Evolutionary conservation across 1,140 invertebrate genomes (phyloP).

Genomic region (Sycophaga agraensis): DNA sequence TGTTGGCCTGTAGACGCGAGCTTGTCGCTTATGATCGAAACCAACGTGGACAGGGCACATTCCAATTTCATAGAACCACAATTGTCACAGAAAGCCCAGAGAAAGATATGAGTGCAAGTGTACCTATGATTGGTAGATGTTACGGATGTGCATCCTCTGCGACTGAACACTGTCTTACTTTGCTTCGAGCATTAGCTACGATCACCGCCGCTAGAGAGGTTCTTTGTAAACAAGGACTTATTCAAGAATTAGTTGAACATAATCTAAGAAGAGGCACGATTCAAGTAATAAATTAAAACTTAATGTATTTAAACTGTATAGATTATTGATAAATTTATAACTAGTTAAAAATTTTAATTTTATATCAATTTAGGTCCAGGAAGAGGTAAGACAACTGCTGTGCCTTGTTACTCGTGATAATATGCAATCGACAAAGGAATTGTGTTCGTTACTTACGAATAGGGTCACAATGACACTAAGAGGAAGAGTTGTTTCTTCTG

Average conservation of each 20-base stretch:
- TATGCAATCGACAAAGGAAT: conserved; percentile 79
- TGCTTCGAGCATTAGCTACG: conserved; percentile 88
- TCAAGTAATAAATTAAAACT: conserved; percentile 46
- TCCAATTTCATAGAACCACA: conserved; percentile 22
- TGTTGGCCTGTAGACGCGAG: conserved; percentile 85
- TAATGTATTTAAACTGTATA: background rate
- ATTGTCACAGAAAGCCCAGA: background rate
- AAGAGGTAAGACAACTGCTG: conserved; percentile 83
- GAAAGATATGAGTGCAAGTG: conserved; percentile 22
- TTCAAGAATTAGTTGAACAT: conserved; percentile 87
- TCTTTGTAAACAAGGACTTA: conserved; percentile 83
- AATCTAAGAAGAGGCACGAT: conserved; percentile 81
- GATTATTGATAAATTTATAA: background rate
- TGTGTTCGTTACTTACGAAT: conserved; percentile 80
- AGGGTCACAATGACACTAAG: conserved; percentile 77
- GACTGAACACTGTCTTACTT: conserved; percentile 90
- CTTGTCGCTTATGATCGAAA: conserved; percentile 89
- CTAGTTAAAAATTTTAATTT: background rate
- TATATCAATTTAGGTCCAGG: conserved; percentile 64
- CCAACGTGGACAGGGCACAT: conserved; percentile 61
- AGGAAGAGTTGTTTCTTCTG: conserved; percentile 68
- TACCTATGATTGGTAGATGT: conserved; percentile 61
- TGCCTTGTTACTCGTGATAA: conserved; percentile 91
- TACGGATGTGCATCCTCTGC: conserved; percentile 85
- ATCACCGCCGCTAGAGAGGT: conserved; percentile 75